Evolutionary conservation across 1,140 invertebrate genomes (phyloP), one percentile per base, ranked within the genome.

Genomic region (Lithobius niger): DNA sequence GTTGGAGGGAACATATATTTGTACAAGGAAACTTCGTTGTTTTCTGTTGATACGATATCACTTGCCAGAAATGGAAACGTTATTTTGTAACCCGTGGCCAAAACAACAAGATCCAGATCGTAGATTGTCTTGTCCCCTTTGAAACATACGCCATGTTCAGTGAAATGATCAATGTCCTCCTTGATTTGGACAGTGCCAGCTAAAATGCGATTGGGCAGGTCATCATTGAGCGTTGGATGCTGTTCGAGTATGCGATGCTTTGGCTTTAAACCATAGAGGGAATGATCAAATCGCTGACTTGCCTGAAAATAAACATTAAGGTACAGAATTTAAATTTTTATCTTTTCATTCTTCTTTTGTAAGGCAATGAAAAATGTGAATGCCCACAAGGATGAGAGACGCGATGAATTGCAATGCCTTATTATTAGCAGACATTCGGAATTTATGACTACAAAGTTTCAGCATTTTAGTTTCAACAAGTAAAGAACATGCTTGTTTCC

Each of bases 151-250:
- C n/a, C n/a, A n/a, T n/a, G n/a, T n/a, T n/a, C n/a, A n/a, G n/a
- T n/a, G n/a, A n/a, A n/a, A n/a, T n/a, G n/a, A n/a, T n/a, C n/a
- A 10, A 73, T 62, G 54, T 71, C 66, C 45, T 66, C 63, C 62
- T 72, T 70, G 26, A 74, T 61, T 6, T 63, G 64, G 28, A 78
- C 66, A 13, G 66, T 62, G 1, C 76, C 76, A 27, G 62, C 69
- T 54, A 73, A 65, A 16, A 78, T 67, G 15, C 74, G 66, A 58
- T 76, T 73, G 1, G 75, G 71, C 2, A 79, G 61, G 19, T 75
- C 72, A 59, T 78, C 76, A 60, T 78, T 79, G n/a, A 78, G 73
- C 43, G 73, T 76, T 1, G 74, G 72, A 62, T 79, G 77, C 43
- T 76, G 74, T 6, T 65, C 60, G 19, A 69, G 66, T 10, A 72